Base-by-base conservation (phyloP, 2,797 vertebrate genomes). In the Gastrophryne carolinensis region DNA sequence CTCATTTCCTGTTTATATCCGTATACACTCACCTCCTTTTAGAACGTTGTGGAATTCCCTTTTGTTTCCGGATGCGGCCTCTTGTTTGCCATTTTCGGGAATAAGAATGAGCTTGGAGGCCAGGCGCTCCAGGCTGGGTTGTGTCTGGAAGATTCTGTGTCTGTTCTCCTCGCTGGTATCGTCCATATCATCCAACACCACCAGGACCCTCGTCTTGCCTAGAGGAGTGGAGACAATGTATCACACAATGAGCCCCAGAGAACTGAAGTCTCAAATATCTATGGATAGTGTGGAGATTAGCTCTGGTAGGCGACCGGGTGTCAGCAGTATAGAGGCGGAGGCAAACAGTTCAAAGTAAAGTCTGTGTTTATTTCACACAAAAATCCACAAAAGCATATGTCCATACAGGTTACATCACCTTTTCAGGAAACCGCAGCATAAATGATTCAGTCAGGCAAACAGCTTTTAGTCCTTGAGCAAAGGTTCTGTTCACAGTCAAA, bases 141-240 rank as follows among this genome's bases (percentile, higher is more conserved):
- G 72, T n/a, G 21, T 2, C 0, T 32, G 6, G 61, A 58, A 23
- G 37, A 65, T 58, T 44, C 27, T 57, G 10, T 35, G 4, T n/a
- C 29, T 66, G 8, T 66, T 52, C 4, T 4, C 41, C 2, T 66
- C 52, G 7, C 32, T n/a, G 5, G 4, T 32, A 6, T 34, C 17
- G 2, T 65, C 62, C 39, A 74, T 1, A 64, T 74, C 72, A 34
- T 66, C 72, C 27, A 66, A 5, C 15, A 74, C 50, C 0, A 73
- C 72, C 62, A 74, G 19, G 30, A 66, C 53, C 15, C 54, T 74
- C 13, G 32, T 41, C 13, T 1, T 32, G 1, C 72, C 72, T 74
- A 21, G 8, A 39, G 7, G 47, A 11, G 17, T 13, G 13, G 13
- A 52, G 19, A 27, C 15, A 0, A 15, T 1, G 10, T 11, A 65